Evolutionary conservation across 2,888 invertebrate genomes (phyloP).

Genomic region (Galerucella pusilla): DNA sequence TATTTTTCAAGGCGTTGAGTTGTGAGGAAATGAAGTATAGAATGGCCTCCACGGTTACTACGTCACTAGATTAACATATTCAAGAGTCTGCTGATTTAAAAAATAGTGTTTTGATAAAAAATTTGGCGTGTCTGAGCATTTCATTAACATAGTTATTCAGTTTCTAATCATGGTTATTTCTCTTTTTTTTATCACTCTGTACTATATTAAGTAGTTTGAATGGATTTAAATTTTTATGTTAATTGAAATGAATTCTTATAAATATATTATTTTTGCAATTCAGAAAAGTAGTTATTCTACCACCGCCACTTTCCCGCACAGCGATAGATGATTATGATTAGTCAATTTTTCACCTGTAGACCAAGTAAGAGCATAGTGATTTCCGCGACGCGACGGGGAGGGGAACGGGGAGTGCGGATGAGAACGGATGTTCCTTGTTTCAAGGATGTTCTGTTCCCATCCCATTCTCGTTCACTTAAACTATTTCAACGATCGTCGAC

Average conservation of each 20-base stretch:
- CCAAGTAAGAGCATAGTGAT: conserved; percentile 53
- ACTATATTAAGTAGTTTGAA: neutral
- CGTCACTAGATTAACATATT: too few species aligned
- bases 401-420: conserved; percentile 20
- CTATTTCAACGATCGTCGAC: conserved; percentile 46
- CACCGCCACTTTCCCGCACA: conserved; percentile 39
- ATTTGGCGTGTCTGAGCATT: too few species aligned
- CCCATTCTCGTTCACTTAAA: conserved; percentile 46
- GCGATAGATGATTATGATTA: conserved; percentile 45
- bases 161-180: too few species aligned
- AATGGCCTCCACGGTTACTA: too few species aligned
- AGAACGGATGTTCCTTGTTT: conserved; percentile 60
- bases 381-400: conserved; percentile 42
- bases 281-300: conserved; percentile 12
- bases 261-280: too few species aligned
- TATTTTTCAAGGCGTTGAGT: too few species aligned
- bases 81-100: too few species aligned
- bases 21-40: too few species aligned
- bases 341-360: conserved; percentile 52
- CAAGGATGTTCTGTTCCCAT: conserved; percentile 56
- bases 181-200: too few species aligned
- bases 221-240: neutral
- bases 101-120: too few species aligned
- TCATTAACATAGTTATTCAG: too few species aligned
- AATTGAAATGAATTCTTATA: too few species aligned